Conservation (phyloP, 2,797 vertebrate genomes). For the Leucoraja ocellata region DNA sequence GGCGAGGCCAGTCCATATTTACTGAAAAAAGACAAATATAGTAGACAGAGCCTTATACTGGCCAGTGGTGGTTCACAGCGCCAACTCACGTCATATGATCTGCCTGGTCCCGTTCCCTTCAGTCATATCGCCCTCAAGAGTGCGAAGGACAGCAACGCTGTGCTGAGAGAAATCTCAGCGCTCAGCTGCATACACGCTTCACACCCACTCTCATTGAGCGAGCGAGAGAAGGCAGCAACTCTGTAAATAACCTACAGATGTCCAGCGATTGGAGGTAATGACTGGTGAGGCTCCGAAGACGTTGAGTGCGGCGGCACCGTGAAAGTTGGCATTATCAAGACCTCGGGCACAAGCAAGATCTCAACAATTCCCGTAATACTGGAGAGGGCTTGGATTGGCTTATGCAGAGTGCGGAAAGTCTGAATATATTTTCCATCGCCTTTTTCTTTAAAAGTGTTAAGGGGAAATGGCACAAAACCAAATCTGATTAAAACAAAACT, state of each 20-base stretch:
- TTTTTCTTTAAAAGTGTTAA: not conserved
- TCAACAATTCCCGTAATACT: not conserved
- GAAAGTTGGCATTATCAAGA: not conserved
- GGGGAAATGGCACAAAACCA: constrained; percentile 33
- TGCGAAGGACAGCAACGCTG: constrained; percentile 15
- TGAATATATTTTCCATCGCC: not conserved
- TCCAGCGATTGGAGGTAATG: not conserved
- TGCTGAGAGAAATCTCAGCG: not conserved
- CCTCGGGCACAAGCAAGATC: not conserved
- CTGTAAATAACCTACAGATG: not conserved
- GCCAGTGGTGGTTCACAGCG: constrained; percentile 6
- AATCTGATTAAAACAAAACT: constrained; percentile 5
- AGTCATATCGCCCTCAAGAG: constrained; percentile 39
- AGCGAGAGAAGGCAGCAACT: not conserved
- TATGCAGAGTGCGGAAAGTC: not conserved
- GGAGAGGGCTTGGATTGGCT: constrained; percentile 18
- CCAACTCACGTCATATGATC: constrained; percentile 29
- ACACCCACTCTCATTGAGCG: not conserved
- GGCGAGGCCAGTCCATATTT: constrained; percentile 33
- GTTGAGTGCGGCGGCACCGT: not conserved
- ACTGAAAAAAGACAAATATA: constrained; percentile 37
- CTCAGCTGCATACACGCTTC: not conserved
- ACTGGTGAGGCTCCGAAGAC: not conserved
- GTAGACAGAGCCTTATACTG: constrained; percentile 26
- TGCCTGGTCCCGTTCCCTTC: not conserved